Evolutionary conservation across 2,113 vertebrate genomes (phyloP).

Genomic region (Labeo rohita): DNA sequence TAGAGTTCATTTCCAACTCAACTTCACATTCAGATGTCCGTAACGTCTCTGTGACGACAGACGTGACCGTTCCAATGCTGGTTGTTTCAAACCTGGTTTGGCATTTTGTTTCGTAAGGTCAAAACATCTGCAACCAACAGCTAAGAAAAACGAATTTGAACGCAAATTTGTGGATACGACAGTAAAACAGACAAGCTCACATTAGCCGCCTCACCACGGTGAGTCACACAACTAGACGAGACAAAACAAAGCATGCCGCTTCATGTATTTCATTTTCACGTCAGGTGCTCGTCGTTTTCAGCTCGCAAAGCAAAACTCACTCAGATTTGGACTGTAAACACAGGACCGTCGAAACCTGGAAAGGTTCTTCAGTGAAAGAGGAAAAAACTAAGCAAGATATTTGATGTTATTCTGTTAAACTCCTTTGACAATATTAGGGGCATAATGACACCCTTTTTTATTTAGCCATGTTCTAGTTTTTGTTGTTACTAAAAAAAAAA

Average conservation of each 20-base stretch:
- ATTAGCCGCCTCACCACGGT: conserved; percentile 16
- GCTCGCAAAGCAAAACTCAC: neutral
- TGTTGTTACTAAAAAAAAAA: no score
- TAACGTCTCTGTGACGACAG: neutral
- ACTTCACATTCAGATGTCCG: neutral
- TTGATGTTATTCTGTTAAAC: neutral
- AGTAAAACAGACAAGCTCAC: conserved; percentile 45
- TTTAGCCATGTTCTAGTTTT: neutral
- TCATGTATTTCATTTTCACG: conserved; percentile 29
- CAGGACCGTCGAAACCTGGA: neutral
- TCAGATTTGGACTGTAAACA: neutral
- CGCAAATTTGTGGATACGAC: conserved; percentile 24
- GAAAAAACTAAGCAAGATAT: neutral
- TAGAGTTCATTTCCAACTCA: neutral
- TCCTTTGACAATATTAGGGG: neutral
- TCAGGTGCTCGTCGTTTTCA: neutral
- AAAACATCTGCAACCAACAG: conserved; percentile 25
- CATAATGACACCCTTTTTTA: neutral
- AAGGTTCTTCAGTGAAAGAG: neutral
- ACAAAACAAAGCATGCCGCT: conserved; percentile 34
- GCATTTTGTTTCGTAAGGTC: conserved; percentile 4
- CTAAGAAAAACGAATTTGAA: neutral
- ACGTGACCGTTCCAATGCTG: conserved; percentile 24
- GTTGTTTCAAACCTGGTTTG: conserved; percentile 43
- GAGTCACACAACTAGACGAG: conserved; percentile 38